Conservation (phyloP, 1,140 invertebrate genomes). For the Yoshiicerus persimilis region DNA sequence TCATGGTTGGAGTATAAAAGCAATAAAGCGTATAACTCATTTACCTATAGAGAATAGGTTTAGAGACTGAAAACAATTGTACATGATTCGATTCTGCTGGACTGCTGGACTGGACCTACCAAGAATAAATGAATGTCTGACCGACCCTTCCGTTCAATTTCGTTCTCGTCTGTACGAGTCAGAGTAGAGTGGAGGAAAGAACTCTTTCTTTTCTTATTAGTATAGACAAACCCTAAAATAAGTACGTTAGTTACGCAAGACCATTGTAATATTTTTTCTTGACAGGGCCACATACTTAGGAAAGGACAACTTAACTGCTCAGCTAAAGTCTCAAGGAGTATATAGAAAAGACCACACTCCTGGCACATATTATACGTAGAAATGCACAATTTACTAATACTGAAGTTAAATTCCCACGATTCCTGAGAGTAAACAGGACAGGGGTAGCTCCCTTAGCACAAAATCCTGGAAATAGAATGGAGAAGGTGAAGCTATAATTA, state of each 20-base stretch:
- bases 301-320: neutral
- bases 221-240: neutral
- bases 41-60: too few relatives aligned
- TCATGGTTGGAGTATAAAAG: too few relatives aligned
- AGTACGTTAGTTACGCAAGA: neutral
- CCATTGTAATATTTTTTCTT: neutral
- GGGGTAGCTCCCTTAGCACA: neutral
- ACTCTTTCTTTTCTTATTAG: neutral
- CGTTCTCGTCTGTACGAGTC: neutral
- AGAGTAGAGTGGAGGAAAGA: neutral
- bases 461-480: too few relatives aligned
- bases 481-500: too few relatives aligned
- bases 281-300: neutral
- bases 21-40: too few relatives aligned
- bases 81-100: neutral
- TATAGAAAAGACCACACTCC: neutral
- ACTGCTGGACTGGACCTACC: neutral
- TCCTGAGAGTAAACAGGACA: neutral
- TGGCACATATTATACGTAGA: neutral
- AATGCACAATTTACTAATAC: neutral
- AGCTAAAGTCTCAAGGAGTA: neutral
- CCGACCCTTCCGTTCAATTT: slow-evolving; percentile 17
- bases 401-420: neutral
- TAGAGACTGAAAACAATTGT: neutral
- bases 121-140: slow-evolving; percentile 15